Evolutionary conservation across 1,140 invertebrate species (phyloP), one percentile per base, ranked within the genome.

Genomic region (Elymnias hypermnestra): DNA sequence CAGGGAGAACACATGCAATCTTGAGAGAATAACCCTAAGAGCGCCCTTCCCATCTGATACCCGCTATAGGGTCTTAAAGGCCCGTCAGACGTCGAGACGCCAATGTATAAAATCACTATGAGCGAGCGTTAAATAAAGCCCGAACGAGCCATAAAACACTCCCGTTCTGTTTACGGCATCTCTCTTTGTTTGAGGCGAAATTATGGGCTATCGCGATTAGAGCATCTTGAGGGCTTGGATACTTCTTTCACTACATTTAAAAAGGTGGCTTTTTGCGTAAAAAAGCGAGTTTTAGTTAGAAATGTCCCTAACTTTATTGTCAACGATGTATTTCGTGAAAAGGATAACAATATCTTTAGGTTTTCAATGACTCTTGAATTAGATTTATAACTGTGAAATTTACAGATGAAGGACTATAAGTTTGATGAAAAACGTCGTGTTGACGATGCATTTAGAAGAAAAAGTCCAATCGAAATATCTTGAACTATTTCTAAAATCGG

Each of bases 61-160:
- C 19, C 19, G 37, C 19, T 46, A 57, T 33, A 45, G 49, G 28
- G 44, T 47, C 57, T 60, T 63, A 63, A 64, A 57, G 59, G 57
- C 47, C 58, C 55, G 51, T 56, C 53, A 60, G 57, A 58, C 58
- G 59, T 47, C 52, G 49, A 57, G 54, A 57, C 63, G 55, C 57
- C 60, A 55, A 56, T 57, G 67, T 62, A 70, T 73, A 73, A 71
- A 73, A 73, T 73, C 67, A 55, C 54, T 71, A 71, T 63, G 62
- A 49, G 57, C 36, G 55, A 51, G 58, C 68, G 71, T 74, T 69
- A 71, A 74, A 69, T 72, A 74, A 71, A 69, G 55, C 67, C 66
- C 57, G 62, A 61, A 68, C 55, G 62, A 50, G 15, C 49, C 25
- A 63, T 74, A 74, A 74, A 74, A 69, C 67, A 73, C 68, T 66